phyloP scores from a whole-genome alignment of 2,888 invertebrate genomes.

The Tanypteryx hageni region DNA sequence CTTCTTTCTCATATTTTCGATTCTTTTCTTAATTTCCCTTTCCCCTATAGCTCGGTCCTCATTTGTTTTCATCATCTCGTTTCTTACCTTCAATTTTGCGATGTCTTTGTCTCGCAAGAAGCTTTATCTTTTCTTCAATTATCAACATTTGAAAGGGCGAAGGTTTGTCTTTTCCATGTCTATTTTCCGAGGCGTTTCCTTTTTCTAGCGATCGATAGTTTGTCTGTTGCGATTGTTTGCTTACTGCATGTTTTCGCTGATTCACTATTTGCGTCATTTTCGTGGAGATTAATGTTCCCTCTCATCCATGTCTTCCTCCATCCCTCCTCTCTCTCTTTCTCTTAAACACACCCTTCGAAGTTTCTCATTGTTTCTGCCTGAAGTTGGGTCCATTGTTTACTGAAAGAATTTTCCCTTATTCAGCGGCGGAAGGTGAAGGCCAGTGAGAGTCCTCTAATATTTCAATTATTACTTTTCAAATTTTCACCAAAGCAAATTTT shows the following conservation, averaged over 20 bases:
- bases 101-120: too few relatives aligned
- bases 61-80: too few relatives aligned
- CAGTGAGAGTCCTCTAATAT: background rate
- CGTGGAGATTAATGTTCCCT: constrained; percentile 43
- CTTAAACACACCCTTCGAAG: background rate
- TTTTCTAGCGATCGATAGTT: background rate
- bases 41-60: too few relatives aligned
- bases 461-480: background rate
- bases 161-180: background rate
- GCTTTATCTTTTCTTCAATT: too few relatives aligned
- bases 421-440: background rate
- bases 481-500: too few relatives aligned
- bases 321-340: background rate
- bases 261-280: constrained; percentile 49
- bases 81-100: too few relatives aligned
- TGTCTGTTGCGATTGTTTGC: background rate
- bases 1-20: background rate
- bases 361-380: background rate
- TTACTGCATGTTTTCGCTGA: constrained; percentile 33
- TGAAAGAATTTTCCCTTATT: background rate
- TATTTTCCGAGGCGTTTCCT: background rate
- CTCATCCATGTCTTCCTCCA: background rate
- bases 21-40: background rate
- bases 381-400: constrained; percentile 16
- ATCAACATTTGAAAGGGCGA: background rate